phyloP scores from a whole-genome alignment of 2,888 invertebrate genomes.

The Thecocarcelia acutangulata region DNA sequence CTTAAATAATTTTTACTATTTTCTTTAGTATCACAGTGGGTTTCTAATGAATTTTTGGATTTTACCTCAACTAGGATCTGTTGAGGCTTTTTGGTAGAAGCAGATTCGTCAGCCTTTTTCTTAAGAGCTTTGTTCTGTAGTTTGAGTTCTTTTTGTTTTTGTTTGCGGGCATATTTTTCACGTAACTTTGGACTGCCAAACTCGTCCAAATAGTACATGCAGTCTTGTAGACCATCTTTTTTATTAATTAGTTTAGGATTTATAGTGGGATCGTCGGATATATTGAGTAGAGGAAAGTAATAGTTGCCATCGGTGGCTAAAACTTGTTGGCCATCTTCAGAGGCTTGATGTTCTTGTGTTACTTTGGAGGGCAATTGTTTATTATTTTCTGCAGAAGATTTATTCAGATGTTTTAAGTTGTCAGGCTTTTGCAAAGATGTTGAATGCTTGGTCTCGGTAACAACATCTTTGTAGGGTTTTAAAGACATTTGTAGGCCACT shows the following conservation, averaged over 20 bases:
- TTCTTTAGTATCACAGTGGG: slow-evolving; percentile 69
- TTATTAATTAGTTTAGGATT: slow-evolving; percentile 80
- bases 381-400: slow-evolving; percentile 51
- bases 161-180: slow-evolving; percentile 79
- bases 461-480: slow-evolving; percentile 33
- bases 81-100: slow-evolving; percentile 42
- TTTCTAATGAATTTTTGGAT: slow-evolving; percentile 68
- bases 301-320: slow-evolving; percentile 77
- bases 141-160: slow-evolving; percentile 77
- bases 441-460: slow-evolving; percentile 45
- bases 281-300: slow-evolving; percentile 78
- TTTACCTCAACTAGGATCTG: slow-evolving; percentile 30
- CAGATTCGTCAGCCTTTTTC: slow-evolving; percentile 68
- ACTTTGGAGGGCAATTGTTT: slow-evolving; percentile 61
- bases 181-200: slow-evolving; percentile 81
- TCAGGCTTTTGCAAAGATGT: slow-evolving; percentile 32
- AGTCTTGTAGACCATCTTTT: slow-evolving; percentile 80
- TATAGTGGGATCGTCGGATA: slow-evolving; percentile 77
- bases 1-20: slow-evolving; percentile 65
- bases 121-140: slow-evolving; percentile 75
- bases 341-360: slow-evolving; percentile 40
- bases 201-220: slow-evolving; percentile 81
- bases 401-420: not conserved
- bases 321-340: slow-evolving; percentile 62
- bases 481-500: slow-evolving; percentile 62